Conservation (phyloP, 2,797 vertebrate genomes). For the Champsocephalus gunnari region DNA sequence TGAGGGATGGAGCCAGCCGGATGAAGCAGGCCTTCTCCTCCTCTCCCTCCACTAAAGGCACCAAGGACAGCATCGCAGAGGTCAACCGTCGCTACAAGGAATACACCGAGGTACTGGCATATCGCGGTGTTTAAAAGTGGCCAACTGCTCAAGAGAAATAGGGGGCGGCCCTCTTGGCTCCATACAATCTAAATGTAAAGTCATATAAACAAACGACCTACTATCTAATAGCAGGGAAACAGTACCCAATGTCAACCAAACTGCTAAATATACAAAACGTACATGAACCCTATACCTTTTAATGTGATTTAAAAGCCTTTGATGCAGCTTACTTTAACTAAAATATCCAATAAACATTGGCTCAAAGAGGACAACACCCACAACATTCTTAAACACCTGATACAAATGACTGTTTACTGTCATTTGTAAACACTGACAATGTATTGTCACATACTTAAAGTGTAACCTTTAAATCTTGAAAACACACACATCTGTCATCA, state of each 20-base stretch:
- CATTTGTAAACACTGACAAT: conserved; percentile 38
- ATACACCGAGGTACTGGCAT: conserved; percentile 92
- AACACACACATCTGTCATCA: conserved; percentile 41
- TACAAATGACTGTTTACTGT: conserved; percentile 25
- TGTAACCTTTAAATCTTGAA: conserved; percentile 19
- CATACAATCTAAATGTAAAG: no score
- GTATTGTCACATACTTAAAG: conserved; percentile 2
- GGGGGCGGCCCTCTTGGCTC: no score
- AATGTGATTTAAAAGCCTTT: no score
- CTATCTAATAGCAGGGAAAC: no score
- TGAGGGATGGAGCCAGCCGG: conserved; percentile 95
- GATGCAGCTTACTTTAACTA: no score
- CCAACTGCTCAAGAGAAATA: no score
- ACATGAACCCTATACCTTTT: no score
- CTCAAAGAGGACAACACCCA: conserved; percentile 1
- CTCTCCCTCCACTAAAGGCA: conserved; percentile 94
- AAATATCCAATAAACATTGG: not conserved
- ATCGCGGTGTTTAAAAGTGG: not conserved
- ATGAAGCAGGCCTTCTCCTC: conserved; percentile 97
- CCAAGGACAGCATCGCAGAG: conserved; percentile 94
- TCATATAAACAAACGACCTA: no score
- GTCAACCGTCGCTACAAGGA: conserved; percentile 95
- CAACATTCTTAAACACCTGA: not conserved
- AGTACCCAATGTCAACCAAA: no score
- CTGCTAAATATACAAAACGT: no score